Conservation (phyloP, 1,140 invertebrate species). For the Drosophila biarmipes region DNA sequence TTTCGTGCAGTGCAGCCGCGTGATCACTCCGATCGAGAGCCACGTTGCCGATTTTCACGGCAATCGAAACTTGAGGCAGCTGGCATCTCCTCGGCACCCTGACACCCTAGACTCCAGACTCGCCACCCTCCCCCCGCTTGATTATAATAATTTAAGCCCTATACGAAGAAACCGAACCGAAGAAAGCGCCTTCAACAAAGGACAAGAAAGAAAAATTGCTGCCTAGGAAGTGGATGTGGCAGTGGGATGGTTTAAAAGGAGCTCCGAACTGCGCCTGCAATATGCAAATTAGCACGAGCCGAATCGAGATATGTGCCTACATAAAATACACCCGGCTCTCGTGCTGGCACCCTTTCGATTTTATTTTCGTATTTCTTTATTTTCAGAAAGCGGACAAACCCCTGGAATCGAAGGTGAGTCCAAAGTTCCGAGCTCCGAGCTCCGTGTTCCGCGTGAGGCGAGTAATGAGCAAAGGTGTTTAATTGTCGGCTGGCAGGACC, state of each 20-base stretch:
- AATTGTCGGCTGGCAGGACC: constrained; percentile 53
- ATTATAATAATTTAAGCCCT: constrained; percentile 72
- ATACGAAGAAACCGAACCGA: constrained; percentile 28
- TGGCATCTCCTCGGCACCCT: constrained; percentile 38
- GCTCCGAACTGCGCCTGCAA: constrained; percentile 51
- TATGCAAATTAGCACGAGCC: constrained; percentile 76
- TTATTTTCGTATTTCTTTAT: neutral
- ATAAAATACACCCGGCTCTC: constrained; percentile 35
- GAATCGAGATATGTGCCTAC: constrained; percentile 1
- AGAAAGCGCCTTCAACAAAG: constrained; percentile 34
- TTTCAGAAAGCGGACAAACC: constrained; percentile 19
- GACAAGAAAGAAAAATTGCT: constrained; percentile 28
- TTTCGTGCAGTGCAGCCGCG: constrained; percentile 8
- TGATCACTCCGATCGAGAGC: constrained; percentile 27
- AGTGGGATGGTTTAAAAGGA: constrained; percentile 57
- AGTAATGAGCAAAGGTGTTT: constrained; percentile 77
- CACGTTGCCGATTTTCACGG: constrained; percentile 60
- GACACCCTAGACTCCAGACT: constrained; percentile 12
- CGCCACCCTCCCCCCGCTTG: constrained; percentile 31
- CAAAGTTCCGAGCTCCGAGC: constrained; percentile 5
- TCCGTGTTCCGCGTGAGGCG: constrained; percentile 4
- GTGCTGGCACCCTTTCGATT: constrained; percentile 15
- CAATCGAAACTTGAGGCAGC: constrained; percentile 61
- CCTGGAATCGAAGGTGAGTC: constrained; percentile 19
- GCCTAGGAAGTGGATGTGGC: constrained; percentile 39